These are phyloP conservation scores for Morone saxatilis DNA, from an alignment of 2,113 vertebrate genomes.

Conservation along the genomic window DNA sequence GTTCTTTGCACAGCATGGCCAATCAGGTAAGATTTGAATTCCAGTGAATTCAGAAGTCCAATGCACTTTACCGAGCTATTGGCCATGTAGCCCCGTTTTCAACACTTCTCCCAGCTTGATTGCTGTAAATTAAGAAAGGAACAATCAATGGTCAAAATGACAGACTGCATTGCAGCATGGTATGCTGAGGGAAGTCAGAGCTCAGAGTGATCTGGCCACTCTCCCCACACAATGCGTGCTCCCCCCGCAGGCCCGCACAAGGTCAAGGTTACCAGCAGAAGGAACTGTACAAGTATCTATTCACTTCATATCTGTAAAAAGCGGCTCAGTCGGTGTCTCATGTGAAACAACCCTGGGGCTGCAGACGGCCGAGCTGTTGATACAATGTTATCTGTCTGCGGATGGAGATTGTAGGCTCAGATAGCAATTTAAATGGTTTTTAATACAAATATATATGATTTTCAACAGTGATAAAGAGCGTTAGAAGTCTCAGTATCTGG, in stretches of 20 bases:
- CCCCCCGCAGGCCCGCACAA: conserved; percentile 44
- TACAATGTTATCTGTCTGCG: conserved; percentile 17
- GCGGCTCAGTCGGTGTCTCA: conserved; percentile 1
- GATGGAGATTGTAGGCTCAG: background rate
- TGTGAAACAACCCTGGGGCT: conserved; percentile 30
- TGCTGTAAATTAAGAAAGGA: conserved; percentile 74
- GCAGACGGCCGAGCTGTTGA: background rate
- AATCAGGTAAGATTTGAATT: conserved; percentile 60
- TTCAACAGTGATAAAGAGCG: background rate
- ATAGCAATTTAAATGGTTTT: conserved; percentile 9
- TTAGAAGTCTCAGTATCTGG: background rate
- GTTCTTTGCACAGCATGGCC: conserved; percentile 22
- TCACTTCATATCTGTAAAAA: conserved; percentile 56
- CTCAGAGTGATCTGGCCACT: conserved; percentile 35
- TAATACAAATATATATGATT: background rate
- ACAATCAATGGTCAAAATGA: conserved; percentile 66
- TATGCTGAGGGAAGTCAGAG: conserved; percentile 32
- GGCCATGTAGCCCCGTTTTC: conserved; percentile 11
- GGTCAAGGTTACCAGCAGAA: conserved; percentile 72
- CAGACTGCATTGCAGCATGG: conserved; percentile 42
- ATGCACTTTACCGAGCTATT: background rate
- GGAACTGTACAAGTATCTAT: conserved; percentile 55
- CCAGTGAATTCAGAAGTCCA: background rate
- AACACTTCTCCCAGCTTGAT: conserved; percentile 54
- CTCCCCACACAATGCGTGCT: conserved; percentile 34